These are phyloP conservation scores for Sebastes dallii DNA, from an alignment of 2,797 vertebrate species.

Conservation along the genomic window DNA sequence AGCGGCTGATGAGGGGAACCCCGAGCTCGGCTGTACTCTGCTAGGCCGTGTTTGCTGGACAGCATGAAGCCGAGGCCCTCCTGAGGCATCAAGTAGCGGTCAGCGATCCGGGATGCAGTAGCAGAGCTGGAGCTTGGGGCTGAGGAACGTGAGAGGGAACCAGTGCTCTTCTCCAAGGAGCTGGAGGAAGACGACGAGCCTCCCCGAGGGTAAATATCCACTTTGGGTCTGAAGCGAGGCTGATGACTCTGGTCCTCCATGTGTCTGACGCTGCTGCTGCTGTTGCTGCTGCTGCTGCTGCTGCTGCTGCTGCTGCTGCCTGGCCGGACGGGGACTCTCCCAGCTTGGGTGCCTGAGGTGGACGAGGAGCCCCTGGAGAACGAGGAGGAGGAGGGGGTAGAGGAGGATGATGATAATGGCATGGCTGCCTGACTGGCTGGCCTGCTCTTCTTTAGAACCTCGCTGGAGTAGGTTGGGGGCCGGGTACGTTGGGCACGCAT, in stretches of 20 bases:
- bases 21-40: slow-evolving; percentile 75
- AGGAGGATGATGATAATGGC: slow-evolving; percentile 49
- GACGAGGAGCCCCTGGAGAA: slow-evolving; percentile 57
- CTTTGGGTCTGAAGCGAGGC: slow-evolving; percentile 76
- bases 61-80: slow-evolving; percentile 80
- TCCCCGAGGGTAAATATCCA: slow-evolving; percentile 79
- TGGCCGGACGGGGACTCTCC: slow-evolving; percentile 38
- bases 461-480: slow-evolving; percentile 72
- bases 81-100: slow-evolving; percentile 80
- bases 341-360: slow-evolving; percentile 39
- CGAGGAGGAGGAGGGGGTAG: slow-evolving; percentile 42
- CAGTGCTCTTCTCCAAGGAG: slow-evolving; percentile 77
- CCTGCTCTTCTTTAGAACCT: slow-evolving; percentile 68
- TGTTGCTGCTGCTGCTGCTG: slow-evolving; percentile 55
- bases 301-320: slow-evolving; percentile 47
- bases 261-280: slow-evolving; percentile 71
- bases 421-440: slow-evolving; percentile 33
- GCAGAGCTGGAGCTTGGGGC: slow-evolving; percentile 57
- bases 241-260: slow-evolving; percentile 63
- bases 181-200: slow-evolving; percentile 56
- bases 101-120: slow-evolving; percentile 68
- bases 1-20: slow-evolving; percentile 54
- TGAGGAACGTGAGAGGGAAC: slow-evolving; percentile 65
- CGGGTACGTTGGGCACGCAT: slow-evolving; percentile 85
- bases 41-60: slow-evolving; percentile 84